Percentiles rank a stretch among this genome's conserved stretches.
Evolutionary conservation across 2,888 invertebrate species (phyloP).

Genomic region (Lasioglossum pauxillum): DNA sequence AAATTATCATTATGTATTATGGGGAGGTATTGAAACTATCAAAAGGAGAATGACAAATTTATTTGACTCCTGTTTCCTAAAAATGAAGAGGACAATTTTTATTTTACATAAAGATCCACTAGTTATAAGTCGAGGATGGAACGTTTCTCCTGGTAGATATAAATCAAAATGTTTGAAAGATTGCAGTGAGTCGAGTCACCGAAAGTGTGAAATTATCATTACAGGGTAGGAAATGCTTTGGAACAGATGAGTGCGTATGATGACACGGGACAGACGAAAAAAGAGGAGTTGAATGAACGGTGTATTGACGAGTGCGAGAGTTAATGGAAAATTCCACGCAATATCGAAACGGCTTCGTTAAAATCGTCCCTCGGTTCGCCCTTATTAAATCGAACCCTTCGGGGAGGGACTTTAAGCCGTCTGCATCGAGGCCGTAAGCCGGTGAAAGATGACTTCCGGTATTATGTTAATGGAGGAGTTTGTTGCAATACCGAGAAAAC

Average conservation of each 20-base stretch:
- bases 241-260: background rate
- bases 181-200: background rate
- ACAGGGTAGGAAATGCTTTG: background rate
- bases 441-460: slow-evolving; percentile 32
- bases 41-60: too few relatives aligned
- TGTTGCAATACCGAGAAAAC: slow-evolving; percentile 28
- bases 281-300: background rate
- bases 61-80: too few relatives aligned
- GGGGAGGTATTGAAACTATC: too few relatives aligned
- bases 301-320: background rate
- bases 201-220: background rate
- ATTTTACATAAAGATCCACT: too few relatives aligned
- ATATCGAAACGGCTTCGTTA: background rate
- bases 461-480: slow-evolving; percentile 40
- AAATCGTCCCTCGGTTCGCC: slow-evolving; percentile 4
- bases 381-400: slow-evolving; percentile 28
- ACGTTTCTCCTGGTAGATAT: too few relatives aligned
- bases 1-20: too few relatives aligned
- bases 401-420: background rate
- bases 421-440: slow-evolving; percentile 8
- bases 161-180: too few relatives aligned
- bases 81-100: too few relatives aligned
- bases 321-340: slow-evolving; percentile 1
- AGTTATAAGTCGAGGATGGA: too few relatives aligned
- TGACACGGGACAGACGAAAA: background rate